These are phyloP conservation scores for Lateolabrax maculatus DNA, from an alignment of 2,797 vertebrate species.

Conservation along the genomic window DNA sequence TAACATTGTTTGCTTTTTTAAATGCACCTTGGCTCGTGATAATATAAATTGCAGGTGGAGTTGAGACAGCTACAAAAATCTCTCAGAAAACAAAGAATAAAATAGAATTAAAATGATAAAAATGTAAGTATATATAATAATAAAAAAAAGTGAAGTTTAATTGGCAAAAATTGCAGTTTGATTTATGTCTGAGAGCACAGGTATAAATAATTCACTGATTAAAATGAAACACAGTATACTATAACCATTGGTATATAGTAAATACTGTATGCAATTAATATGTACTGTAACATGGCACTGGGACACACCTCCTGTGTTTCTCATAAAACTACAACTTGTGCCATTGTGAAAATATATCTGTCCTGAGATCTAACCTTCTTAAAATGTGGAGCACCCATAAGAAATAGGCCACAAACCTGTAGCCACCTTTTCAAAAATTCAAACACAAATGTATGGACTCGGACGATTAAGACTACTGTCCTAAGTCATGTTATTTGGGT, in stretches of 20 bases:
- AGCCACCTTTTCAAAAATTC: no score
- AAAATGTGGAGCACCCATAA: not conserved
- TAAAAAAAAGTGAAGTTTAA: not conserved
- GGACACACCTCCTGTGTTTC: not conserved
- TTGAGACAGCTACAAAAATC: not conserved
- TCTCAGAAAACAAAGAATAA: not conserved
- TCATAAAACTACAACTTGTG: not conserved
- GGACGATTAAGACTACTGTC: conserved; percentile 5
- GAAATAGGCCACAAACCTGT: not conserved
- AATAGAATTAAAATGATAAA: not conserved
- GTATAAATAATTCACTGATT: not conserved
- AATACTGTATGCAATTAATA: not conserved
- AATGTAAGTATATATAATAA: no score
- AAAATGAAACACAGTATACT: not conserved
- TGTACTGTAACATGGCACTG: no score
- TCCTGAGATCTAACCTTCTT: not conserved
- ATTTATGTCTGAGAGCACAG: not conserved
- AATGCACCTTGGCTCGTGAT: no score
- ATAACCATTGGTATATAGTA: not conserved
- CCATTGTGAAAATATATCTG: not conserved
- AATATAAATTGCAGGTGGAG: not conserved
- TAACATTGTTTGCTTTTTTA: no score
- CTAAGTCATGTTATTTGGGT: conserved; percentile 15
- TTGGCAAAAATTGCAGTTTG: not conserved
- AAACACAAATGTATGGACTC: not conserved